A percentile compares a stretch with the other conserved stretches of the same genome.
These are phyloP conservation scores for Sprattus sprattus DNA, from an alignment of 2,113 vertebrate genomes.

Conservation along the genomic window DNA sequence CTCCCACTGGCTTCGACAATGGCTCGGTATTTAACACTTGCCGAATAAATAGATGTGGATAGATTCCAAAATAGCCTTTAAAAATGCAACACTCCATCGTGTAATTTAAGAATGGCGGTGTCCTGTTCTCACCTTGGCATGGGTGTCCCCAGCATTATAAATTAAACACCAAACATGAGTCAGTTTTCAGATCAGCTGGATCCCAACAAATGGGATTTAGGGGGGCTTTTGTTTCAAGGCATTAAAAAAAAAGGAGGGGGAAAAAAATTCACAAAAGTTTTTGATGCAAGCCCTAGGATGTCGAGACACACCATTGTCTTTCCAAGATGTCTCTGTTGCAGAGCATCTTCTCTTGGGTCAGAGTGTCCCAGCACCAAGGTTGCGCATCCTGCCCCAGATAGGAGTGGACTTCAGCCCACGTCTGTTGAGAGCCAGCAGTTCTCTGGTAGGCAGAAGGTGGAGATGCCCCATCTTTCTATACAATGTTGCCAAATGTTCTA, in stretches of 20 bases:
- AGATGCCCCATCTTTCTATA: background rate
- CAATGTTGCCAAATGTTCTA: background rate
- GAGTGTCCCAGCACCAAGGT: background rate
- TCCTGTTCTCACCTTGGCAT: background rate
- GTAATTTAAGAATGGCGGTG: slow-evolving; percentile 17
- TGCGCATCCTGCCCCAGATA: background rate
- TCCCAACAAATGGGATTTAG: slow-evolving; percentile 44
- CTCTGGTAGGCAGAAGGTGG: background rate
- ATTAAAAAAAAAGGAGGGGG: background rate
- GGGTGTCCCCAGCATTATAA: background rate
- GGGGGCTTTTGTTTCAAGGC: slow-evolving; percentile 13
- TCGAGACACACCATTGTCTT: slow-evolving; percentile 15
- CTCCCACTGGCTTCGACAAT: background rate
- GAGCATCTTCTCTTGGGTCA: slow-evolving; percentile 22
- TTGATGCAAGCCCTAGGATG: slow-evolving; percentile 20
- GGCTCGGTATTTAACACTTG: slow-evolving; percentile 3
- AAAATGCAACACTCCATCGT: slow-evolving; percentile 4
- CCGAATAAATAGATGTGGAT: background rate
- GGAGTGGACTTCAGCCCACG: background rate
- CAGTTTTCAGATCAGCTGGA: background rate
- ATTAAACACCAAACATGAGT: slow-evolving; percentile 11
- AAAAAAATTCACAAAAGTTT: slow-evolving; percentile 23
- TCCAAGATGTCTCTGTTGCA: slow-evolving; percentile 25
- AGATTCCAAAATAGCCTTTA: slow-evolving; percentile 17
- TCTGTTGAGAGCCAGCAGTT: background rate